Evolutionary conservation across 2,797 vertebrate species (phyloP).

Genomic region (Hemibagrus guttatus): DNA sequence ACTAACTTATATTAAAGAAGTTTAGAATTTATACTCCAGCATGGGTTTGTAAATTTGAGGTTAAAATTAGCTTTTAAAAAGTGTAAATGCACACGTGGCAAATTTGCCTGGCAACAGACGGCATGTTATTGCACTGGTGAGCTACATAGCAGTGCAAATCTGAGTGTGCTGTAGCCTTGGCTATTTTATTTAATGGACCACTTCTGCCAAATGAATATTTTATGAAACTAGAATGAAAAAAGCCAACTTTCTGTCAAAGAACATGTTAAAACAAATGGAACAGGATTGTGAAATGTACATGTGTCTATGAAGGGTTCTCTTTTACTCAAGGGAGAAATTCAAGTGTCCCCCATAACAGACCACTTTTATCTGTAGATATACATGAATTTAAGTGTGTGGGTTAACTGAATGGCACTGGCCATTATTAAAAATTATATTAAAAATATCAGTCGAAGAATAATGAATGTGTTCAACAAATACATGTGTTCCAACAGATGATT

Average conservation of each 20-base stretch:
- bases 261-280: constrained; percentile 20
- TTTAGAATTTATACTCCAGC: neutral
- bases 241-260: neutral
- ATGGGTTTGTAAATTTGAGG: constrained; percentile 3
- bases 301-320: neutral
- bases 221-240: constrained; percentile 2
- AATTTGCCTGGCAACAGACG: constrained; percentile 13
- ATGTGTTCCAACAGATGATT: neutral
- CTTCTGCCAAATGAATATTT: constrained; percentile 38
- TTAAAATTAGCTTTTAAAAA: constrained; percentile 21
- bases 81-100: constrained; percentile 12
- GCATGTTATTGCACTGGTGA: constrained; percentile 14
- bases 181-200: constrained; percentile 23
- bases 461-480: neutral
- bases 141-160: neutral
- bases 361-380: too few species aligned
- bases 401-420: neutral
- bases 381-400: neutral
- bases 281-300: neutral
- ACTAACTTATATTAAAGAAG: constrained; percentile 18
- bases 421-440: too few species aligned
- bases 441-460: neutral
- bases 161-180: constrained; percentile 7
- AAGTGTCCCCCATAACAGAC: neutral
- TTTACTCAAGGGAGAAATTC: neutral